These are phyloP conservation scores for Athene cunicularia DNA, from an alignment of 2,113 vertebrate genomes.

Conservation along the genomic window DNA sequence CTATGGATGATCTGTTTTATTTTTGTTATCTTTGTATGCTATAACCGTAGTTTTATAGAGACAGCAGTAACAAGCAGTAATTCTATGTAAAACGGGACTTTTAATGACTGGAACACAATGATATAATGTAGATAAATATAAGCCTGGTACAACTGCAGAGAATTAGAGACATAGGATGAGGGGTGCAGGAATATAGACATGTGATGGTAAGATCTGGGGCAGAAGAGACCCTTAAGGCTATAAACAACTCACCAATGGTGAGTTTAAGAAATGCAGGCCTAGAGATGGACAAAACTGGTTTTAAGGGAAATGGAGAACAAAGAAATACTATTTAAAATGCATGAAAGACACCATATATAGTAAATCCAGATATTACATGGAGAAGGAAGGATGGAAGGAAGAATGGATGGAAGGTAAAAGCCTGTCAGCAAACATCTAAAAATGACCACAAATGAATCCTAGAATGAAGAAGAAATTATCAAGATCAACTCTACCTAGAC, in stretches of 20 bases:
- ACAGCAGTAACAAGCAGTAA: neutral
- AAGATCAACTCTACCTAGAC: neutral
- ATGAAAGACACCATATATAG: neutral
- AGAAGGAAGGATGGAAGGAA: neutral
- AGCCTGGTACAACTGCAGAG: neutral
- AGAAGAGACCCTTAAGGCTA: neutral
- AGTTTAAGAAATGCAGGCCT: neutral
- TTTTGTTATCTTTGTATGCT: neutral
- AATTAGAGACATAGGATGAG: neutral
- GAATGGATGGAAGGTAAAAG: neutral
- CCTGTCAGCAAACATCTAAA: neutral
- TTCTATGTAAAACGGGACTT: neutral
- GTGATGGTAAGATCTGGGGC: neutral
- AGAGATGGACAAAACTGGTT: neutral
- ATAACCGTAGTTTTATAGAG: neutral
- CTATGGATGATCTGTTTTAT: neutral
- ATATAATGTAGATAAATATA: neutral
- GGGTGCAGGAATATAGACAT: fast-evolving
- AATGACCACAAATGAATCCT: neutral
- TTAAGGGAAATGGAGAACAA: neutral
- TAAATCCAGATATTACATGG: neutral
- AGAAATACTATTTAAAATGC: neutral
- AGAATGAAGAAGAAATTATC: neutral
- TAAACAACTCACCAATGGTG: neutral
- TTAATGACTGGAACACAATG: neutral